phyloP scores from a whole-genome alignment of 2,113 vertebrate species.

The Seriola dumerili region DNA sequence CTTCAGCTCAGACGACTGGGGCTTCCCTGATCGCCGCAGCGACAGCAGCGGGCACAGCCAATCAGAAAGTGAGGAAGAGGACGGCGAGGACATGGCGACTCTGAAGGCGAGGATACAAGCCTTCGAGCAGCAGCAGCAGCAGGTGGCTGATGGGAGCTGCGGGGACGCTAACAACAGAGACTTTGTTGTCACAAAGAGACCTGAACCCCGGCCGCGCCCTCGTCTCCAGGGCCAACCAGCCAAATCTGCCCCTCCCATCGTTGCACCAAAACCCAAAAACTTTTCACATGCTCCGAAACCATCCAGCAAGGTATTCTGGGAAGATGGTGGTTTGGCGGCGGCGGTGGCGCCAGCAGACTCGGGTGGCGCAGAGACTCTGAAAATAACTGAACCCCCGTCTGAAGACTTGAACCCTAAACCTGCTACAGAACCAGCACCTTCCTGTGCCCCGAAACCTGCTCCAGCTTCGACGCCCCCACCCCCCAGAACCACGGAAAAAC shows the following conservation, averaged over 20 bases:
- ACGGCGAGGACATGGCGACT: constrained; percentile 83
- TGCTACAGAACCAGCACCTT: neutral
- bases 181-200: constrained; percentile 67
- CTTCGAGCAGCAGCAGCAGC: constrained; percentile 72
- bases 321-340: constrained; percentile 16
- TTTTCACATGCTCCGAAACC: constrained; percentile 38
- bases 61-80: constrained; percentile 58
- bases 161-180: neutral
- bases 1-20: constrained; percentile 84
- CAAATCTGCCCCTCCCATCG: constrained; percentile 72
- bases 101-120: constrained; percentile 84
- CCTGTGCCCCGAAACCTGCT: neutral
- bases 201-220: constrained; percentile 85
- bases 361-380: neutral
- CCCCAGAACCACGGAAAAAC: constrained; percentile 27
- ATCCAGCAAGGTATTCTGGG: constrained; percentile 64
- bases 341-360: neutral
- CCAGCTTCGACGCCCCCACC: neutral
- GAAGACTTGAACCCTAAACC: neutral
- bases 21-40: constrained; percentile 64
- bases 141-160: constrained; percentile 40
- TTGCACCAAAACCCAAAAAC: constrained; percentile 73
- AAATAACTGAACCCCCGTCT: neutral
- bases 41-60: constrained; percentile 64
- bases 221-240: constrained; percentile 68